Base-by-base conservation (phyloP, 2,888 invertebrate species). In the Drosophila fungiperda region DNA sequence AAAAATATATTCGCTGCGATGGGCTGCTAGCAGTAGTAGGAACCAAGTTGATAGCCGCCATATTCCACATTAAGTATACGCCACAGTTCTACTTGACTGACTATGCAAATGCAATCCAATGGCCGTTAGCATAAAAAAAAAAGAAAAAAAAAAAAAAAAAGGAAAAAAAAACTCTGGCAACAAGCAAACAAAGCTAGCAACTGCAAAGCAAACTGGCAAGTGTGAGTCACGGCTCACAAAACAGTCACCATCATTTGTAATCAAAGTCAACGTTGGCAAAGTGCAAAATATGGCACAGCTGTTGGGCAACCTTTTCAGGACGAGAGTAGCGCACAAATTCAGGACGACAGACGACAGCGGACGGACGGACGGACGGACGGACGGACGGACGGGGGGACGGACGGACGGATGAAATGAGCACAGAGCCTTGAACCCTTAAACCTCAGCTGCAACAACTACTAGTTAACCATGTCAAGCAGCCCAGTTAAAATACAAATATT, bases 191-290 rank as follows among this genome's bases (percentile, higher is more conserved):
- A 64, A 66, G 40, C 60, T 54, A 65, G 54, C 26, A 26, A 26
- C 26, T 26, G 26, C 26, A 26, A 26, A 29, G 29, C 29, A 29
- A 45, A 42, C 62, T 33, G 49, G 72, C 62, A 65, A 72, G 59
- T 73, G 63, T 58, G 59, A 60, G 60, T 36, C 64, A 59, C 49
- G 54, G 42, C 55, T 54, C 50, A 45, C 53, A 60, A 62, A 65
- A 57, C 71, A 69, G 64, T 58, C 73, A 67, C 82, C 76, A 81
- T 89, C 83, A 89, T 79, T 87, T 85, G 78, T 79, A 82, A 85
- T 89, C 89, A 89, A 83, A 84, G 79, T 80, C 82, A 83, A 67
- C 71, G 73, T 63, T 59, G 75, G 68, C 73, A 76, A 76, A 59
- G 59, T 68, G 68, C 67, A 80, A 68, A 69, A 76, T 73, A 67